phyloP scores from a whole-genome alignment of 2,113 vertebrate genomes.

The Phylloscopus trochiloides region DNA sequence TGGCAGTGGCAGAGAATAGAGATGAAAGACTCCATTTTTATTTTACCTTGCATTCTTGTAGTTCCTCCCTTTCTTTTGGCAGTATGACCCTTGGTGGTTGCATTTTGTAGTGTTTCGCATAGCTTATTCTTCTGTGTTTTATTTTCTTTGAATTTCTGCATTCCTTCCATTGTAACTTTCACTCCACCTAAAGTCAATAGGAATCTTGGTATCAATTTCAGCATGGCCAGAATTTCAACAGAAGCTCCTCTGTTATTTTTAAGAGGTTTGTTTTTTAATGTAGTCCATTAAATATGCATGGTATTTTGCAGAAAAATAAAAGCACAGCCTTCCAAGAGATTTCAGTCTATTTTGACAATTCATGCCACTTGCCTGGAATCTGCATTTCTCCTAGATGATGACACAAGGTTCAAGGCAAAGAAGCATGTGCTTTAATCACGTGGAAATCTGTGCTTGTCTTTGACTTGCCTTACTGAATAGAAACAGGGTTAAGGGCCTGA shows the following conservation, averaged over 20 bases:
- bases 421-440: background rate
- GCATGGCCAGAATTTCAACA: background rate
- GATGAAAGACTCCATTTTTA: background rate
- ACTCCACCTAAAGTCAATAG: background rate
- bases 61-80: background rate
- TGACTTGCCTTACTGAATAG: background rate
- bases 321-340: background rate
- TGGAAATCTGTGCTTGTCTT: background rate
- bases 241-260: background rate
- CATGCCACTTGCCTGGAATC: background rate
- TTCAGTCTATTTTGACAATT: background rate
- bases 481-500: background rate
- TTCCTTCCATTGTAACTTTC: background rate
- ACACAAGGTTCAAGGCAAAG: background rate
- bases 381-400: background rate
- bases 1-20: background rate
- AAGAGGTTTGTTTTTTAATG: background rate
- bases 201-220: background rate
- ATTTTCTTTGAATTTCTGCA: background rate
- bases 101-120: background rate
- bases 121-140: background rate
- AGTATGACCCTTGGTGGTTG: background rate
- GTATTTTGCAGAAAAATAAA: background rate
- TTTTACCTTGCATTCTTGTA: background rate
- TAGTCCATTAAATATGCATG: background rate